These are phyloP conservation scores for Mesorhabditis spiculigera DNA, from an alignment of 2,888 invertebrate species.

Conservation along the genomic window DNA sequence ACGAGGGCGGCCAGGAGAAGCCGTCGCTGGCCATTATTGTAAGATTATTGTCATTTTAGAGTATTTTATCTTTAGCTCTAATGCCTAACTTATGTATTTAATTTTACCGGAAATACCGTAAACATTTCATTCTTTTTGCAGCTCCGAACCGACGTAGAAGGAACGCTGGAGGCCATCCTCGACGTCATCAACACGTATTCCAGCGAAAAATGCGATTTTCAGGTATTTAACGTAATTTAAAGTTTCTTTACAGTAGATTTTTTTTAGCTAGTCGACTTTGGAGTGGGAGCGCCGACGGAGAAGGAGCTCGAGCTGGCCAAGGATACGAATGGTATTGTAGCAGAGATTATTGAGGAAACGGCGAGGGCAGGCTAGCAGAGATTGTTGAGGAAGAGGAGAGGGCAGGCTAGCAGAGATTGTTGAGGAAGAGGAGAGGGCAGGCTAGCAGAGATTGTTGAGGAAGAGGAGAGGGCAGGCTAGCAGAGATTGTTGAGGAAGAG, in stretches of 20 bases:
- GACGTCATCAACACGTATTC: conserved; percentile 81
- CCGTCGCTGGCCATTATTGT: conserved; percentile 39
- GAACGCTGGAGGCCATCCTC: conserved; percentile 89
- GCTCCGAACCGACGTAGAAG: conserved; percentile 79
- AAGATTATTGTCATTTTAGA: conserved; percentile 11
- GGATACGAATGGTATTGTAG: conserved; percentile 22
- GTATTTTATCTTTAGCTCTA: neutral
- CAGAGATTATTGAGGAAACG: neutral
- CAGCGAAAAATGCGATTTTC: conserved; percentile 69
- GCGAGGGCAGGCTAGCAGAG: too few relatives aligned
- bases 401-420: too few relatives aligned
- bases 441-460: too few relatives aligned
- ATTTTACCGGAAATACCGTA: neutral
- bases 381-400: too few relatives aligned
- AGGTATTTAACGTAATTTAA: conserved; percentile 63
- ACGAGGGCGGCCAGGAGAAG: conserved; percentile 25
- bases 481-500: too few relatives aligned
- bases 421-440: too few relatives aligned
- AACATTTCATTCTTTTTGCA: conserved; percentile 11
- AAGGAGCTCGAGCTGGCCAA: conserved; percentile 79
- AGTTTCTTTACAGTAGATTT: too few relatives aligned
- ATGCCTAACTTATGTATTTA: neutral
- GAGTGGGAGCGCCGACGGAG: conserved; percentile 80
- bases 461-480: too few relatives aligned
- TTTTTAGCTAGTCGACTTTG: conserved; percentile 71